phyloP scores from a whole-genome alignment of 2,797 vertebrate genomes.

The Phoeniculus purpureus region DNA sequence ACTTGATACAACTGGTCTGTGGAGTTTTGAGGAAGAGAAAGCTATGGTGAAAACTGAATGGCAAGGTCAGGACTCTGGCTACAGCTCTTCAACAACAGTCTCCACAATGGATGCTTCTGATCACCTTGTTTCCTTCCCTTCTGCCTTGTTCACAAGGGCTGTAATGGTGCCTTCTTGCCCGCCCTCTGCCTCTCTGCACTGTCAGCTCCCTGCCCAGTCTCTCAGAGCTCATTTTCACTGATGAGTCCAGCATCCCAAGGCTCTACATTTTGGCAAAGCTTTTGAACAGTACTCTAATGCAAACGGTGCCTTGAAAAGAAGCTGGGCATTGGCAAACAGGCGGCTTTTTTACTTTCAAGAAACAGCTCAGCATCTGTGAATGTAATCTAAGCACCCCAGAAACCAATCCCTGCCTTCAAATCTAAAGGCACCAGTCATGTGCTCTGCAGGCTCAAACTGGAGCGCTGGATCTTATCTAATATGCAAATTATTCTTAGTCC shows the following conservation, averaged over 20 bases:
- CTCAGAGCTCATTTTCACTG: neutral
- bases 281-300: neutral
- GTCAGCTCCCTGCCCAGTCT: neutral
- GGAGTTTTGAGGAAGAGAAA: neutral
- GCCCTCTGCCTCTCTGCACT: neutral
- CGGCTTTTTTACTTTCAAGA: neutral
- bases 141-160: neutral
- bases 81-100: neutral
- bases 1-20: neutral
- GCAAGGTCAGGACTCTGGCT: neutral
- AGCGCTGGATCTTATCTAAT: neutral
- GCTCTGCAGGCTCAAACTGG: neutral
- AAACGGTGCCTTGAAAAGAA: neutral
- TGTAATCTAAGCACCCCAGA: neutral
- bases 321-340: neutral
- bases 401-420: neutral
- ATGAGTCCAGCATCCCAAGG: neutral
- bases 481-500: neutral
- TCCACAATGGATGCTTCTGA: fast-evolving
- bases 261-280: neutral
- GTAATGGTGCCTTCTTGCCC: neutral
- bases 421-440: neutral
- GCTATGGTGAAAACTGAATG: neutral
- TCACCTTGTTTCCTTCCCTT: neutral
- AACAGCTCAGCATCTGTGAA: neutral